A percentile compares a stretch with the other conserved stretches of the same genome.
phyloP scores from a whole-genome alignment of 2,888 invertebrate genomes.

The Aphrophora alni region DNA sequence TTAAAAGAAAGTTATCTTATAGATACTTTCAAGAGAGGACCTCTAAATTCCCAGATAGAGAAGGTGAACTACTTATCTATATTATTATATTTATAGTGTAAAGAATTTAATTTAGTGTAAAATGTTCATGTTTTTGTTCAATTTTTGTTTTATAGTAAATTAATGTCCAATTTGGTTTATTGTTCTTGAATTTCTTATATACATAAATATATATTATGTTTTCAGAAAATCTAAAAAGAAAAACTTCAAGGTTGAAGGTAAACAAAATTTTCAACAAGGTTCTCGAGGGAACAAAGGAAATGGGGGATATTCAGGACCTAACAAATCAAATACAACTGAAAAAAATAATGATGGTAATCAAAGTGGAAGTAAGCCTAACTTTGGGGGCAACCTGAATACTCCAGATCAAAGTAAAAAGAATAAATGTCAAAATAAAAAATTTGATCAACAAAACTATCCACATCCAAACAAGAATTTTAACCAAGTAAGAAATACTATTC shows the following conservation, averaged over 20 bases:
- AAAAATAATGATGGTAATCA: not conserved
- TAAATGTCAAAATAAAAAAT: not conserved
- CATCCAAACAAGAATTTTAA: not conserved
- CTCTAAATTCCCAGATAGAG: too few relatives aligned
- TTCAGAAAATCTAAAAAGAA: too few relatives aligned
- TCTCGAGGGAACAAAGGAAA: not conserved
- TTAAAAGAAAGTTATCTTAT: too few relatives aligned
- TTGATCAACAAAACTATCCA: not conserved
- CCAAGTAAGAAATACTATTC: not conserved
- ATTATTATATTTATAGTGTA: too few relatives aligned
- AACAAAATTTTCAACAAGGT: not conserved
- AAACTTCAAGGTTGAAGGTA: not conserved
- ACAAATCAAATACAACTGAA: not conserved
- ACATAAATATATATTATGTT: too few relatives aligned
- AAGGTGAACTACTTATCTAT: too few relatives aligned
- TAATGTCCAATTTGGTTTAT: too few relatives aligned
- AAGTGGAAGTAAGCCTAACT: not conserved
- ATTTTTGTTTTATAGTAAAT: too few relatives aligned
- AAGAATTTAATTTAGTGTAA: too few relatives aligned
- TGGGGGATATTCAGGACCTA: not conserved
- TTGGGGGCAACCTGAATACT: not conserved
- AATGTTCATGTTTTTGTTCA: too few relatives aligned
- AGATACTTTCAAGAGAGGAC: too few relatives aligned
- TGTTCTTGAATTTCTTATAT: too few relatives aligned
- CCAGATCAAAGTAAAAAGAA: not conserved